phyloP scores from a whole-genome alignment of 2,113 vertebrate species.

The Scalopus aquaticus region DNA sequence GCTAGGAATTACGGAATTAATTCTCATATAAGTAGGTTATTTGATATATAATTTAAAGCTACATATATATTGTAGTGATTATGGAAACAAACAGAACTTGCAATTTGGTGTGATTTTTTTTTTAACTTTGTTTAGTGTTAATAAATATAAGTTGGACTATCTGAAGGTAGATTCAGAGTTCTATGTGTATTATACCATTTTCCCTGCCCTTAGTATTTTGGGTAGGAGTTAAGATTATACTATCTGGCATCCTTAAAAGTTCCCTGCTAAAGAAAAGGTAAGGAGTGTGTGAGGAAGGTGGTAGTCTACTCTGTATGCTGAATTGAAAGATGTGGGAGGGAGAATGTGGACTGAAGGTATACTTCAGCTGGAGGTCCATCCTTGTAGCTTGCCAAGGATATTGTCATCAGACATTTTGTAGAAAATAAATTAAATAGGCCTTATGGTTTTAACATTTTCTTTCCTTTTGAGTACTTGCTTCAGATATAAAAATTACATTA shows the following conservation, averaged over 20 bases:
- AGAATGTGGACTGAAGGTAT: neutral
- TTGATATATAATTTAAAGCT: slow-evolving; percentile 35
- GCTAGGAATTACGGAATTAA: slow-evolving; percentile 20
- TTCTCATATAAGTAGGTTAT: neutral
- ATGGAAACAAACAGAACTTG: neutral
- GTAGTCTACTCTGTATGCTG: neutral
- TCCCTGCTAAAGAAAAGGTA: neutral
- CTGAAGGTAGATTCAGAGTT: neutral
- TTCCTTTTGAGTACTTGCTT: slow-evolving; percentile 15
- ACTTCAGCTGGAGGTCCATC: neutral
- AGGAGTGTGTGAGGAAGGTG: neutral
- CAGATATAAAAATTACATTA: neutral
- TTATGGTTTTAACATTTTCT: slow-evolving; percentile 17
- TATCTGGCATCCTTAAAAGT: neutral
- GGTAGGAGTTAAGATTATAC: neutral
- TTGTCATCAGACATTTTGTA: neutral
- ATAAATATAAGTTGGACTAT: neutral
- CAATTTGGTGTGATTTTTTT: slow-evolving; percentile 14
- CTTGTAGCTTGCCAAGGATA: neutral
- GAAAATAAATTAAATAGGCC: neutral
- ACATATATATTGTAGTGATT: neutral
- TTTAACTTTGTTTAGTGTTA: neutral
- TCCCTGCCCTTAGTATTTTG: neutral
- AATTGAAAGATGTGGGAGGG: neutral
- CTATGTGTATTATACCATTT: neutral